Evolutionary conservation across 2,113 vertebrate species (phyloP), one percentile per base, ranked within the genome.

Genomic region (Zootoca vivipara): DNA sequence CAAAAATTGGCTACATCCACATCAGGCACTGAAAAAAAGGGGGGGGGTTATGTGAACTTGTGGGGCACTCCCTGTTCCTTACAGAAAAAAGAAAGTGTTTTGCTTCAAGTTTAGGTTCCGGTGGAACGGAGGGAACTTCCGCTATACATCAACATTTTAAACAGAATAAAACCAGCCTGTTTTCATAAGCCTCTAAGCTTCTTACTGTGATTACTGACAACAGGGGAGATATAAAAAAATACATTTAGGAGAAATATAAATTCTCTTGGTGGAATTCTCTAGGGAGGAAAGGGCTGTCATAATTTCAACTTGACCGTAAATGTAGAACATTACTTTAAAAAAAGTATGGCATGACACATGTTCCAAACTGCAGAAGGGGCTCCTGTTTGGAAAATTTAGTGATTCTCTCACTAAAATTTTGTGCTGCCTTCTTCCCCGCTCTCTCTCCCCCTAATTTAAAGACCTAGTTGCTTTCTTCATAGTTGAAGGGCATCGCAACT

Each of bases 401-500:
- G 24, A 28, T 15, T 3, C 18, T 8, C 6, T 3, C 10, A 10
- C 24, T 28, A 26, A 12, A 3, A 5, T 38, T 28, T 38, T 15
- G n/a, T 15, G 24, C n/a, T 1, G 16, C 58, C 26, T 9, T 7
- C 5, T 26, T 5, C 12, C 24, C 18, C 5, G 24, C 73, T 56
- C 1, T 1, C 0, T 56, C 13, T 1, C 18, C 0, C 8, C 22
- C 28, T 40, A 6, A 10, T 28, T 38, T 28, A 56, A 62, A 56
- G 40, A 82, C n/a, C 4, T 46, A 26, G 18, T 22, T 1, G 69
- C 24, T n/a, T 13, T 35, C 62, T 42, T 58, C 26, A 35, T 28
- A 72, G 33, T 15, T 15, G 0, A 2, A 30, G 30, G 0, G 5
- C 46, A 58, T 28, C 20, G 0, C 1, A 0, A 22, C 46, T 73